Conservation (phyloP, 2,888 invertebrate species). For the Siphlonurus alternatus region DNA sequence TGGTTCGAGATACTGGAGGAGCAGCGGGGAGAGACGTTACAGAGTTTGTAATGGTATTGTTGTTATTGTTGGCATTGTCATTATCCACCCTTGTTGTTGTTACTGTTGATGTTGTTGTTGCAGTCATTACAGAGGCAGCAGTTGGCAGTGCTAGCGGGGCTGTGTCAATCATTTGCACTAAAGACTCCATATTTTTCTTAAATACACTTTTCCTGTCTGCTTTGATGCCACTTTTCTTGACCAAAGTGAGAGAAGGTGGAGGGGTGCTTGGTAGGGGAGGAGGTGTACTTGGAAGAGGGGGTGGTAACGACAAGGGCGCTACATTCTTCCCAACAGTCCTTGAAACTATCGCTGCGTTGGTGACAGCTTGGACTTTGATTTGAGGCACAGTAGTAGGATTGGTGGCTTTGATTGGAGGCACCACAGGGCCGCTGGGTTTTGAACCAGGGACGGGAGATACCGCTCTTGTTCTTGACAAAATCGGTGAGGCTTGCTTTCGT, state of each 20-base stretch:
- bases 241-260: not conserved
- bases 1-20: not conserved
- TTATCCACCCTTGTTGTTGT: conserved; percentile 3
- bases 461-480: no score
- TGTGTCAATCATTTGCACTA: conserved; percentile 26
- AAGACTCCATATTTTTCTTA: conserved; percentile 27
- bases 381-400: no score
- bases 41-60: conserved; percentile 7
- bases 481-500: no score
- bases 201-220: conserved; percentile 27
- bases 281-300: not conserved
- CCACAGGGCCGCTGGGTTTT: not conserved
- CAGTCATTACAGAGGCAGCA: not conserved
- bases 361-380: no score
- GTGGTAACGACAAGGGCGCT: not conserved
- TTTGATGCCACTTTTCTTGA: conserved; percentile 21
- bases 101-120: conserved; percentile 1
- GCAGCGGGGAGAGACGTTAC: not conserved
- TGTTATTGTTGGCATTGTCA: conserved; percentile 13
- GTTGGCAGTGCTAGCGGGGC: conserved; percentile 14
- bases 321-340: no score
- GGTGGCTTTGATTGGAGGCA: no score
- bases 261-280: not conserved
- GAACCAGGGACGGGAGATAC: not conserved
- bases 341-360: no score